A percentile compares a stretch with the other conserved stretches of the same genome.
Conservation (phyloP, 2,888 invertebrate genomes). For the Melikaiella ostensackeni region DNA sequence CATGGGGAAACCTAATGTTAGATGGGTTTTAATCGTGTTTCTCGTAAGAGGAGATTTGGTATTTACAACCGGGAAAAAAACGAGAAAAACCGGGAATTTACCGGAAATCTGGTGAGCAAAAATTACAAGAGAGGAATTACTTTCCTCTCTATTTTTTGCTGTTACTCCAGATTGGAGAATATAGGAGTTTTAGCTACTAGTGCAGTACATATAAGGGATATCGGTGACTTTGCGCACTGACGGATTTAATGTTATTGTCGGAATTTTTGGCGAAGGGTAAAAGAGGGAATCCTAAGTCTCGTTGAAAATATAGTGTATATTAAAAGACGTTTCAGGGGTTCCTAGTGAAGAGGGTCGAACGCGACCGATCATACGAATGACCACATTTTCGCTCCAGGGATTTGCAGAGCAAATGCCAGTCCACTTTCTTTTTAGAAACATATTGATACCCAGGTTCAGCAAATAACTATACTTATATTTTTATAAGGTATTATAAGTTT, state of each 20-base stretch:
- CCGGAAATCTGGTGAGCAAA: no score
- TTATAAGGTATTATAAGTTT: neutral
- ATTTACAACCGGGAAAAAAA: no score
- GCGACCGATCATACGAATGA: conserved; percentile 77
- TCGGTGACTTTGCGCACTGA: conserved; percentile 40
- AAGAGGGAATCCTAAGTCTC: conserved; percentile 66
- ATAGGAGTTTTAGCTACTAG: neutral
- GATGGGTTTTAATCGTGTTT: no score
- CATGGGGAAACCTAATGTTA: no score
- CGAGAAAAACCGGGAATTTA: no score
- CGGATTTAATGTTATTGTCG: conserved; percentile 53
- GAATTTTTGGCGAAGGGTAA: conserved; percentile 48
- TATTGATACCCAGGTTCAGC: neutral
- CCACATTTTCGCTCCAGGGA: conserved; percentile 72
- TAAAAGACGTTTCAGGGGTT: conserved; percentile 75
- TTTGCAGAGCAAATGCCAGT: conserved; percentile 63
- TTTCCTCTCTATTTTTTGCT: neutral
- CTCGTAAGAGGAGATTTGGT: no score
- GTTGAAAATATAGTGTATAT: conserved; percentile 77
- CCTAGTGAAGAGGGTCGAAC: conserved; percentile 58
- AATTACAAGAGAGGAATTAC: no score
- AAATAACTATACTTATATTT: neutral
- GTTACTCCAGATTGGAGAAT: conserved; percentile 3
- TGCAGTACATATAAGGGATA: neutral
- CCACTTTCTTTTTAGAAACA: conserved; percentile 60